A percentile compares a stretch with the other conserved stretches of the same genome.
phyloP scores from a whole-genome alignment of 37 sponge, comb jelly and placozoan species.

The Petrosia ficiformis region DNA sequence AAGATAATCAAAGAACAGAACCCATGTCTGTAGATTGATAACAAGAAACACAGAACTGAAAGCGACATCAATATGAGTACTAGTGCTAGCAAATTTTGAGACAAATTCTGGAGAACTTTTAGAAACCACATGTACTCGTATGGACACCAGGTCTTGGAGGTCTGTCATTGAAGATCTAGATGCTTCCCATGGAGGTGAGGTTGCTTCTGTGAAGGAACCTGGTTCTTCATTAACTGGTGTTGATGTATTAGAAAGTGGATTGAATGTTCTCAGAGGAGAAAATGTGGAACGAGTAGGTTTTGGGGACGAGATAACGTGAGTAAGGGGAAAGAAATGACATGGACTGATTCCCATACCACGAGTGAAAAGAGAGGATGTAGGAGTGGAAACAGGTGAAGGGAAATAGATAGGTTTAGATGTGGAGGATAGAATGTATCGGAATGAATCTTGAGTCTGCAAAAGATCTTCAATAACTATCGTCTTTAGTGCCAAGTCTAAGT shows the following conservation, averaged over 20 bases:
- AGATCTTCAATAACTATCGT: slow-evolving; percentile 84
- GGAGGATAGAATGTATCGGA: slow-evolving; percentile 73
- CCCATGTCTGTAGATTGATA: slow-evolving; percentile 97
- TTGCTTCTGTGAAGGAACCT: background rate
- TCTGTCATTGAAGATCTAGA: slow-evolving; percentile 9
- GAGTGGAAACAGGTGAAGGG: slow-evolving; percentile 32
- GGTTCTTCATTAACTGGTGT: background rate
- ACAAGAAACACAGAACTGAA: slow-evolving; percentile 84
- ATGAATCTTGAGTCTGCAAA: slow-evolving; percentile 69
- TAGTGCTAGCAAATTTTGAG: slow-evolving; percentile 58
- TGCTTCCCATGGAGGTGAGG: background rate
- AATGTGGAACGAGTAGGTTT: slow-evolving; percentile 1
- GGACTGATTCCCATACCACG: background rate
- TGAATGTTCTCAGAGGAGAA: slow-evolving; percentile 74
- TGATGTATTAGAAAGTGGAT: slow-evolving; percentile 1
- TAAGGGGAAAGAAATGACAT: slow-evolving; percentile 27
- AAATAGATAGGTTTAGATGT: slow-evolving; percentile 60
- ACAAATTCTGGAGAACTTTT: slow-evolving; percentile 44
- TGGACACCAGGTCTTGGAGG: slow-evolving; percentile 43
- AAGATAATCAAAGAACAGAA: slow-evolving; percentile 91
- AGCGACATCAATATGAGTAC: slow-evolving; percentile 65
- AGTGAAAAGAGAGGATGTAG: background rate
- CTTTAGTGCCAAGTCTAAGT: slow-evolving; percentile 66
- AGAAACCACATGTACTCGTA: slow-evolving; percentile 46
- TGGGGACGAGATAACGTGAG: slow-evolving; percentile 57